phyloP scores from a whole-genome alignment of 2,888 invertebrate genomes.

The Habroteleia sp. region DNA sequence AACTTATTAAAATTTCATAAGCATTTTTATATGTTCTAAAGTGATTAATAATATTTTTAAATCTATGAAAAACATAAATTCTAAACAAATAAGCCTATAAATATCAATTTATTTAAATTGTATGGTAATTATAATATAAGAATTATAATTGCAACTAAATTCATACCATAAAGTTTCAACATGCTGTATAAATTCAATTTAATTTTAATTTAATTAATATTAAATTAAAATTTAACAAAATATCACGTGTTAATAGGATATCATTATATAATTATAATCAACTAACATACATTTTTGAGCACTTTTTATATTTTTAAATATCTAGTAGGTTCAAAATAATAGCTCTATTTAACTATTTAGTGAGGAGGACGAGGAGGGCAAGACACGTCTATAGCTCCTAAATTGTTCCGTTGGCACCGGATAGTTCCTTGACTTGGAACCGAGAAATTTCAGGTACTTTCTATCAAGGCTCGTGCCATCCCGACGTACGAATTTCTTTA shows the following conservation, averaged over 20 bases:
- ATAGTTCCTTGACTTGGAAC: constrained; percentile 83
- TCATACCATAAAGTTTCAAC: no score
- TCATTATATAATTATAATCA: constrained; percentile 4
- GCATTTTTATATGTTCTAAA: no score
- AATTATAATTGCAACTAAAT: no score
- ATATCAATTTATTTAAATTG: no score
- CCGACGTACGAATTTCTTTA: constrained; percentile 84
- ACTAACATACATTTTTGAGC: constrained; percentile 39
- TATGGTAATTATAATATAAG: no score
- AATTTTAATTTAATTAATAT: no score
- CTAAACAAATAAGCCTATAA: no score
- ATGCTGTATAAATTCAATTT: no score
- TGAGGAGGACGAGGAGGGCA: constrained; percentile 77
- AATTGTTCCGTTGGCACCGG: constrained; percentile 91
- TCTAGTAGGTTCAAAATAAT: constrained; percentile 9
- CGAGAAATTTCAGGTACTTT: constrained; percentile 85
- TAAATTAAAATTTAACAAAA: no score
- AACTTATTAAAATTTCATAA: no score
- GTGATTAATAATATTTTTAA: no score
- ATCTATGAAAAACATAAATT: no score
- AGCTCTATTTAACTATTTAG: constrained; percentile 47
- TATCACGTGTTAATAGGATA: constrained; percentile 32
- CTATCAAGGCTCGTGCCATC: constrained; percentile 86
- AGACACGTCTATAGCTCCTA: constrained; percentile 87
- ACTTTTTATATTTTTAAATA: constrained; percentile 8